Percentiles rank a stretch among this genome's conserved stretches.
These are phyloP conservation scores for Gobio occitaniae DNA, from an alignment of 2,797 vertebrate genomes.

Conservation along the genomic window DNA sequence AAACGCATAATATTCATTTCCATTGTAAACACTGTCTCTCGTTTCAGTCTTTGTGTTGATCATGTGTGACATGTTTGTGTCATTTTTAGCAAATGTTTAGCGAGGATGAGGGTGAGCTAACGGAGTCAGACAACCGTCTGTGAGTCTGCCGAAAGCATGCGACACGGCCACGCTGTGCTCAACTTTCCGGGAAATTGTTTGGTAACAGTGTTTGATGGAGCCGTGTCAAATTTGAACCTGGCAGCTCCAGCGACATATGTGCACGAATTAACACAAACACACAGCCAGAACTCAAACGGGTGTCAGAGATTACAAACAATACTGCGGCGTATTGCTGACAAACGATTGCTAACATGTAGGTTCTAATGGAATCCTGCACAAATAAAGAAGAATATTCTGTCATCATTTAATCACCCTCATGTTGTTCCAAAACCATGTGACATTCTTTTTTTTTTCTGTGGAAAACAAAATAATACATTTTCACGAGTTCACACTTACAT, in stretches of 20 bases:
- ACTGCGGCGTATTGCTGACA: neutral
- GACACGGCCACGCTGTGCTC: constrained; percentile 33
- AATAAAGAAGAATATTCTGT: neutral
- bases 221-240: constrained; percentile 51
- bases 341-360: neutral
- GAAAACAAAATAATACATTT: neutral
- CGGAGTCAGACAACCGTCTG: constrained; percentile 10
- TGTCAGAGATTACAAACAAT: constrained; percentile 46
- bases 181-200: constrained; percentile 55
- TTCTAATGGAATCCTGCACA: neutral
- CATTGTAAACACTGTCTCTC: neutral
- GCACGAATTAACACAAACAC: constrained; percentile 38
- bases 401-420: neutral
- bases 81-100: constrained; percentile 6
- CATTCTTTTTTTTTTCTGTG: too few relatives aligned
- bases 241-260: constrained; percentile 55
- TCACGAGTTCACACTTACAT: too few relatives aligned
- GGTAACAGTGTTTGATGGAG: constrained; percentile 54
- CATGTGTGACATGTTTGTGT: constrained; percentile 2
- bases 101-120: constrained; percentile 4
- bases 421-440: neutral
- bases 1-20: neutral
- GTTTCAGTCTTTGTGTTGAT: neutral
- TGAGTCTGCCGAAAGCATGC: constrained; percentile 8
- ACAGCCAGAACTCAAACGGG: constrained; percentile 29